Evolutionary conservation across 2,888 invertebrate species (phyloP), one percentile per base, ranked within the genome.

Genomic region (Merodon equestris): DNA sequence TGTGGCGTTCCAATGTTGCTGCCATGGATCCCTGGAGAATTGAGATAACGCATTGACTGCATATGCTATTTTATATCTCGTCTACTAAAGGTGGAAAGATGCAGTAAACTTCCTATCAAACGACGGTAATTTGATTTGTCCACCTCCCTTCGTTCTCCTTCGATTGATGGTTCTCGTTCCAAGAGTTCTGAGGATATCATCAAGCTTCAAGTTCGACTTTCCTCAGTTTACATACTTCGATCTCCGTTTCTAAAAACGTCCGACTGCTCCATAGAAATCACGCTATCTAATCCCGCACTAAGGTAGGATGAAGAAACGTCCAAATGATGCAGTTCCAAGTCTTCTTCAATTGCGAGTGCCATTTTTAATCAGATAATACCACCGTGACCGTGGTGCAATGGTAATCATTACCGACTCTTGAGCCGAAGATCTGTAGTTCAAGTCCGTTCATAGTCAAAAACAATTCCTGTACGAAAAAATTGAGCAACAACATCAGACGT

Each of bases 51-150:
- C 38, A 13, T 73, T 63, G 27, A 63, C 61, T 10, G 50, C 50
- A 18, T 18, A 63, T 1, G 71, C 45, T n/a, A 63, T 71, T n/a
- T n/a, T n/a, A n/a, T n/a, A 5, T 71, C 71, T n/a, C 63, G 48
- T 48, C 73, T 66, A 53, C 58, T 73, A 38, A 73, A 73, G 13
- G 58, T 66, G 17, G 66, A 53, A 1, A 58, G 58, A 13, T 73
- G 57, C n/a, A 73, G 34, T 13, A 53, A 17, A 45, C 53, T 53
- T 34, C 51, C 50, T 63, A 58, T 40, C 34, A 63, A 63, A 38
- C 64, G 36, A 66, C 47, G 56, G n/a, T 63, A 63, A 14, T 27
- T 36, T 2, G n/a, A n/a, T n/a, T n/a, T n/a, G n/a, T n/a, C n/a
- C n/a, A n/a, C n/a, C n/a, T n/a, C n/a, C n/a, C n/a, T 58, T 1